Percentiles rank a stretch among this genome's conserved stretches.
These are phyloP conservation scores for Brachystomella parvula DNA, from an alignment of 1,140 invertebrate species.

Conservation along the genomic window DNA sequence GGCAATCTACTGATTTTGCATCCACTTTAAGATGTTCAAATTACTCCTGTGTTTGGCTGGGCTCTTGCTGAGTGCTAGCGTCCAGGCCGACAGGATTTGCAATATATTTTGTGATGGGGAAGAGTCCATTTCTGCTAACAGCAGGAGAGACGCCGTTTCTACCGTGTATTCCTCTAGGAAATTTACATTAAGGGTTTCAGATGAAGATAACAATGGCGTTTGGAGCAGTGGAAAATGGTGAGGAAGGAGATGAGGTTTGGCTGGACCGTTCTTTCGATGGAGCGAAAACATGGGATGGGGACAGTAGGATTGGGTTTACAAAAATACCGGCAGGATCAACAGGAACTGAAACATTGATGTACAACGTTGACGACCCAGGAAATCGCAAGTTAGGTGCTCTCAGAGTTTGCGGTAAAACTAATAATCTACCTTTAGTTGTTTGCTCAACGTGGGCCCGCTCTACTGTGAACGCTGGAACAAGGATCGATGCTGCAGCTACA, in stretches of 20 bases:
- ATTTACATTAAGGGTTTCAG: constrained; percentile 21
- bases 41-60: too few species aligned
- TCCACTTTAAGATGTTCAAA: too few species aligned
- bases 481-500: constrained; percentile 26
- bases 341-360: constrained; percentile 7
- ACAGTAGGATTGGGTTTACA: constrained; percentile 16
- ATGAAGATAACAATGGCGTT: constrained; percentile 28
- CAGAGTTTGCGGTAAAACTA: constrained; percentile 27
- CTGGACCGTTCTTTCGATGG: constrained; percentile 28
- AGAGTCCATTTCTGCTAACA: neutral
- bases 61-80: too few species aligned
- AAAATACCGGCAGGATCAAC: constrained; percentile 3
- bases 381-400: constrained; percentile 20
- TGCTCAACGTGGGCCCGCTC: constrained; percentile 31
- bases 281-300: constrained; percentile 18
- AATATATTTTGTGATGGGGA: constrained; percentile 28
- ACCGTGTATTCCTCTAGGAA: neutral
- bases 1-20: too few species aligned
- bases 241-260: constrained; percentile 19
- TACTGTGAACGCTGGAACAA: constrained; percentile 13
- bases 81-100: too few species aligned
- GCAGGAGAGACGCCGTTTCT: neutral
- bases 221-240: constrained; percentile 20
- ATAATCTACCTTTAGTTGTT: constrained; percentile 17
- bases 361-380: constrained; percentile 28